These are phyloP conservation scores for Calidris pygmaea DNA, from an alignment of 2,113 vertebrate species.

Conservation along the genomic window DNA sequence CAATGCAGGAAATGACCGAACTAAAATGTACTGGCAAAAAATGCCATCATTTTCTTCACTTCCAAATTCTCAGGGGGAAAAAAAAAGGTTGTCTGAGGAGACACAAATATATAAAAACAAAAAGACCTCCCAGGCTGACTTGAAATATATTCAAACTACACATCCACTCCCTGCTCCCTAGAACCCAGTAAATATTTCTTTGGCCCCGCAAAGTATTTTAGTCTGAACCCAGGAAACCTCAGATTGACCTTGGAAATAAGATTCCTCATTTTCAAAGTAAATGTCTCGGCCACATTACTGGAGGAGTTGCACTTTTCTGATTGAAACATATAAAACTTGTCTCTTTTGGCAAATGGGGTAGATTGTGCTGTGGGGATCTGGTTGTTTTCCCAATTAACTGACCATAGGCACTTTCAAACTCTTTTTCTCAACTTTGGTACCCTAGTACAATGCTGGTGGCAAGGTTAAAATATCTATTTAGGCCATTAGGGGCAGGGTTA, in stretches of 20 bases:
- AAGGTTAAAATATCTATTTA: slow-evolving; percentile 11
- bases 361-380: not conserved
- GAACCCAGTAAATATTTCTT: slow-evolving; percentile 58
- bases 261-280: slow-evolving; percentile 50
- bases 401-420: not conserved
- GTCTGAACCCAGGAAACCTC: slow-evolving; percentile 59
- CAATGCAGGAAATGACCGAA: not conserved
- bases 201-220: slow-evolving; percentile 41
- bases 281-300: slow-evolving; percentile 27
- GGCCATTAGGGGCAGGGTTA: not conserved
- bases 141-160: slow-evolving; percentile 53
- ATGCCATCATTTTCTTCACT: not conserved
- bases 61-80: not conserved
- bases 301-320: slow-evolving; percentile 18
- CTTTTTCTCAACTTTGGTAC: not conserved
- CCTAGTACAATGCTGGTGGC: not conserved
- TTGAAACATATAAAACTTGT: slow-evolving; percentile 29
- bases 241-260: slow-evolving; percentile 55
- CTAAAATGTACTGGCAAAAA: not conserved
- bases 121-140: slow-evolving; percentile 60
- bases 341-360: slow-evolving; percentile 4
- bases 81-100: slow-evolving; percentile 18
- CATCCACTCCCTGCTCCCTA: slow-evolving; percentile 46
- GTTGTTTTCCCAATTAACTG: slow-evolving; percentile 34
- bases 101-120: slow-evolving; percentile 37